Base-by-base conservation (phyloP, 1,140 invertebrate genomes). In the Drusus annulatus region DNA sequence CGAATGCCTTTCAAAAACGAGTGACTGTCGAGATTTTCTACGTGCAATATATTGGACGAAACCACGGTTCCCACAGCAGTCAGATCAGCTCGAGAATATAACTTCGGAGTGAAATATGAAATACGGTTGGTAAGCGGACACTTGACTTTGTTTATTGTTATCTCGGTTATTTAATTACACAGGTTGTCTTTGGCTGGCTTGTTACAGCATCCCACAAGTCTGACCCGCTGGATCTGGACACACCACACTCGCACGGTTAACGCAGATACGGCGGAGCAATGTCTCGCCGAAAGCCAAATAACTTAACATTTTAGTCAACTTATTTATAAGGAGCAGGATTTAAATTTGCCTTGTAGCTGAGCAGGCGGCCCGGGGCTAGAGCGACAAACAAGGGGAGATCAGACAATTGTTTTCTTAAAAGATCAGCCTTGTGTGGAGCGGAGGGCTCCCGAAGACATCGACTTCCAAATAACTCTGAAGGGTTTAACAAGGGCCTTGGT, bases 261-360 rank as follows among this genome's bases (percentile, higher is more conserved):
- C 13, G 28, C 63, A 68, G 31, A 68, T 68, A 31, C 28, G 63
- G 36, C 36, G 65, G n/a, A 69, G 36, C 65, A 69, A 45, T 50
- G 65, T 3, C 36, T 69, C 17, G 36, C 65, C 65, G 65, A 69
- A 69, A 69, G 65, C 65, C 65, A 69, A 69, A 69, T 69, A 69
- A 69, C 36, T 51, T 45, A 45, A 69, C 65, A 69, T 69, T 69
- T 60, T 45, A 45, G 6, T 17, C 31, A 23, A 45, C 36, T 69
- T n/a, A 56, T 74, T 74, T 54, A 74, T 54, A 74, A 56, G 52
- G 52, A 74, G 69, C 25, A 15, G 69, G 69, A 74, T 54, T 74
- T 54, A 74, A 74, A 74, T 74, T 74, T 54, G 50, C 69, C 69
- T 74, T 54, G 69, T 56, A 51, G 21, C 50, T 17, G 50, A n/a